A percentile compares a stretch with the other conserved stretches of the same genome.
Evolutionary conservation across 1,140 invertebrate genomes (phyloP).

Genomic region (Aphaenogaster floridana): DNA sequence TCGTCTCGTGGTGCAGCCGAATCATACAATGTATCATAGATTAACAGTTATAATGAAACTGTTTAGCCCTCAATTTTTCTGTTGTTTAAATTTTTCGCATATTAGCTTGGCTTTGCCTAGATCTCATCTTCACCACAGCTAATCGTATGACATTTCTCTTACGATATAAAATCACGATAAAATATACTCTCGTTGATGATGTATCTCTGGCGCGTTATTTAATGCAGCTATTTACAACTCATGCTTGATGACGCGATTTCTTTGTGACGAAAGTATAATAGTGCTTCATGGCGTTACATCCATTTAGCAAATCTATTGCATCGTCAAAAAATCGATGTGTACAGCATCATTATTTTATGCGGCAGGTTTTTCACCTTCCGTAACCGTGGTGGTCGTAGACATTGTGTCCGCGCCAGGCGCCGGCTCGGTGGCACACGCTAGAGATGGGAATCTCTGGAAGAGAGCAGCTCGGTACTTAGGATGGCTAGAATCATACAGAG

Average conservation of each 20-base stretch:
- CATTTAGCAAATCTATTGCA: not conserved
- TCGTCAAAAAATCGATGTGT: constrained; percentile 19
- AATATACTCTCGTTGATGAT: not conserved
- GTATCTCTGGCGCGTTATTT: constrained; percentile 15
- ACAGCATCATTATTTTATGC: constrained; percentile 83
- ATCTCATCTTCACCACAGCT: not conserved
- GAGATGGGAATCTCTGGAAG: constrained; percentile 90
- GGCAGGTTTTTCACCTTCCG: constrained; percentile 87
- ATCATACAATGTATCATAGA: constrained; percentile 39
- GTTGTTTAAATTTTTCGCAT: constrained; percentile 6
- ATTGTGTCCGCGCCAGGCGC: constrained; percentile 73
- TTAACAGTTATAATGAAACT: constrained; percentile 1
- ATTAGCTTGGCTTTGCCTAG: not conserved
- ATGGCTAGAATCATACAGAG: constrained; percentile 87
- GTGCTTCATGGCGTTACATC: constrained; percentile 1
- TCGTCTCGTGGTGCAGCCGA: constrained; percentile 24
- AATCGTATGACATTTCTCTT: constrained; percentile 1
- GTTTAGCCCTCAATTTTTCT: not conserved
- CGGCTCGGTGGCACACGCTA: constrained; percentile 87
- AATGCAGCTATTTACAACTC: constrained; percentile 46
- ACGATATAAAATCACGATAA: constrained; percentile 7
- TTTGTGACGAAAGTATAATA: constrained; percentile 36
- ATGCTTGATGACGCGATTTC: constrained; percentile 23
- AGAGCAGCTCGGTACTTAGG: constrained; percentile 92
- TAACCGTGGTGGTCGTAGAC: constrained; percentile 82